These are phyloP conservation scores for Ceratoteleas bidentatus DNA, from an alignment of 1,140 invertebrate species.

Conservation along the genomic window DNA sequence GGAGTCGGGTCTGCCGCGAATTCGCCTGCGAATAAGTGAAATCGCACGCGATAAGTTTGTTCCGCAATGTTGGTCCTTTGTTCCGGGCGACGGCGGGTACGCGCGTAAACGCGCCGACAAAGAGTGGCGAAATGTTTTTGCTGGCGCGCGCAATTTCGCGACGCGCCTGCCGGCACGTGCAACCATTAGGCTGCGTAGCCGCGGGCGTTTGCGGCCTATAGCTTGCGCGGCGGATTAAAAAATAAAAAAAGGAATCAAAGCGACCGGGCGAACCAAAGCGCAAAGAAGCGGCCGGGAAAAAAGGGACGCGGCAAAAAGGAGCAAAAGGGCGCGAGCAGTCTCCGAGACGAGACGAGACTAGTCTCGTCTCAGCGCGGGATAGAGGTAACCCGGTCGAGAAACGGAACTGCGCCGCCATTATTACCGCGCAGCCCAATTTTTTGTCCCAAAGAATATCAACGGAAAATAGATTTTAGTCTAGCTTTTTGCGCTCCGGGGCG, in stretches of 20 bases:
- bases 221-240: conserved; percentile 48
- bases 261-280: conserved; percentile 25
- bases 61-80: conserved; percentile 39
- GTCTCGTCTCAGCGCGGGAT: conserved; percentile 33
- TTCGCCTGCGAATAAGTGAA: conserved; percentile 1
- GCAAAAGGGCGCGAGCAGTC: conserved; percentile 26
- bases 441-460: neutral
- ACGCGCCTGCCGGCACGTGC: conserved; percentile 55
- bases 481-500: neutral
- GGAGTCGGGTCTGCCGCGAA: no score
- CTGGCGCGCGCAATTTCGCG: conserved; percentile 41
- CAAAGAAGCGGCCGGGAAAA: conserved; percentile 20
- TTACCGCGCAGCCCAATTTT: conserved; percentile 28
- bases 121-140: conserved; percentile 53
- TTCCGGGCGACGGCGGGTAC: conserved; percentile 16
- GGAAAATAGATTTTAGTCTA: neutral
- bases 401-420: conserved; percentile 43
- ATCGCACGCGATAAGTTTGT: conserved; percentile 7
- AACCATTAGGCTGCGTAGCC: conserved; percentile 43
- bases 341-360: conserved; percentile 42
- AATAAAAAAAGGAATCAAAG: conserved; percentile 14
- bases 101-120: conserved; percentile 45
- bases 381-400: conserved; percentile 61
- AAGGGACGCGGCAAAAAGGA: neutral
- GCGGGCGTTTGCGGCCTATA: conserved; percentile 31